Evolutionary conservation across 2,113 vertebrate species (phyloP), one percentile per base, ranked within the genome.

Genomic region (Mixornis gularis): DNA sequence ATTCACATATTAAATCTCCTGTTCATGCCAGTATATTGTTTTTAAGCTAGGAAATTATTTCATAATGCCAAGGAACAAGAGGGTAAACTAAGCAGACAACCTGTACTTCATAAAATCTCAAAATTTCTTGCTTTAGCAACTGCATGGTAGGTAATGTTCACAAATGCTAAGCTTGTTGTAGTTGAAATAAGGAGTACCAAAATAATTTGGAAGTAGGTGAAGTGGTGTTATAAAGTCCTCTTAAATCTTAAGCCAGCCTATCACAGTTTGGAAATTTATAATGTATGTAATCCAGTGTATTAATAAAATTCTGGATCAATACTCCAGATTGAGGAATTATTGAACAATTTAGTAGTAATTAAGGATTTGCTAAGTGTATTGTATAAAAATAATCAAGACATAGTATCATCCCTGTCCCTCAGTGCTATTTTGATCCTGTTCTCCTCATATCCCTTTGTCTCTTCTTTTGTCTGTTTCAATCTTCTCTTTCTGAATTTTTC

Each of bases 261-360:
- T 40, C 62, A 52, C 25, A 51, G 13, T 49, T 89, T 77, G 63
- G 49, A 92, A 89, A 55, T 64, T 85, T 62, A 69, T 91, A 79
- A 85, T 25, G 15, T 79, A 46, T 81, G 34, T 29, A 87, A 85
- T 87, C 74, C 79, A 92, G 17, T 2, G 3, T 53, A 69, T 65
- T 92, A 91, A 95, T 93, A 77, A 94, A 87, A 91, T 46, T 71
- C 51, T 72, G 49, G 74, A 95, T 94, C 92, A 79, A 69, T 94
- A 89, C 53, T 65, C 38, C 24, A 82, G 43, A 89, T 32, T 51
- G 65, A 91, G 26, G 26, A 92, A 87, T 93, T 93, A 93, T 93
- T 91, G 80, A 92, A 90, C 22, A 91, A 89, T 15, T 62, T 79
- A 65, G 51, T 30, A 79, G 58, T 62, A 93, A 85, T 87, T 91